Evolutionary conservation across 2,113 vertebrate species (phyloP).

Genomic region (Cebidichthys violaceus): DNA sequence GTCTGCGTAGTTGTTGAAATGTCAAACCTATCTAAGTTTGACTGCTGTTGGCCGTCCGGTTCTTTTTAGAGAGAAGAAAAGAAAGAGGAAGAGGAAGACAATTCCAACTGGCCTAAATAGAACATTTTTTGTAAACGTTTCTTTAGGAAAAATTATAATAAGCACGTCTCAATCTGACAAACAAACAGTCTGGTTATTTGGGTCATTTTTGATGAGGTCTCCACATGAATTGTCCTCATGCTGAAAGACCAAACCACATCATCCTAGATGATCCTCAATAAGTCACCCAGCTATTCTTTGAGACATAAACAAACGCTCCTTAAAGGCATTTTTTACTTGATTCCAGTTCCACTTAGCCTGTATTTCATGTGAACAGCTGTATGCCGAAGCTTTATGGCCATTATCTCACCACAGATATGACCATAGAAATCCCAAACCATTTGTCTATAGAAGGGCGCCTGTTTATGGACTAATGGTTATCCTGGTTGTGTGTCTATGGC

Average conservation of each 20-base stretch:
- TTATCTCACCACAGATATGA: conserved; percentile 71
- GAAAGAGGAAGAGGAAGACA: neutral
- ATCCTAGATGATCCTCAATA: conserved; percentile 42
- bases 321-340: conserved; percentile 30
- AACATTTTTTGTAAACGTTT: fast-evolving
- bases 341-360: conserved; percentile 32
- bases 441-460: conserved; percentile 71
- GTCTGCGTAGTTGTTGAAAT: neutral
- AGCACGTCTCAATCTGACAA: neutral
- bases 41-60: neutral
- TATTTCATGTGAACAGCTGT: conserved; percentile 55
- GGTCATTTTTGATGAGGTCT: neutral
- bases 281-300: conserved; percentile 51
- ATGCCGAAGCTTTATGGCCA: conserved; percentile 48
- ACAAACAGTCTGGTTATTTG: neutral
- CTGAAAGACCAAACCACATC: conserved; percentile 12
- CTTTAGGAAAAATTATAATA: neutral
- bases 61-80: neutral
- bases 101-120: neutral
- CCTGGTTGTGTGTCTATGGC: conserved; percentile 70
- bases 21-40: neutral
- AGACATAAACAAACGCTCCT: conserved; percentile 50
- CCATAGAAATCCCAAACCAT: conserved; percentile 68
- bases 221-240: neutral
- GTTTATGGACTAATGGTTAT: conserved; percentile 80